phyloP scores from a whole-genome alignment of 2,888 invertebrate genomes.

The Hirtodrosophila alboralis region DNA sequence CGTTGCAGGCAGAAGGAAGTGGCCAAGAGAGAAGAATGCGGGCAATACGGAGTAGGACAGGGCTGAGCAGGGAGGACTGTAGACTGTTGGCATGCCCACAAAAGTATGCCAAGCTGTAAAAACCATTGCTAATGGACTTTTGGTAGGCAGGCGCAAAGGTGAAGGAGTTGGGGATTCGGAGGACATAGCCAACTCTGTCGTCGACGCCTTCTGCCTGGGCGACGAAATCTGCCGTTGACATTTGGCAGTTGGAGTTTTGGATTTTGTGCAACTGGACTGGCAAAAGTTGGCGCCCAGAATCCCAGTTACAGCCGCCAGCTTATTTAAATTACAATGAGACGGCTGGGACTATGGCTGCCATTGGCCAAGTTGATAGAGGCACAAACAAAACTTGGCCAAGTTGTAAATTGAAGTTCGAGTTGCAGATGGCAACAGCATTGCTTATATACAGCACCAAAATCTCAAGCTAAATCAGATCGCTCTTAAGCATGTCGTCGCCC shows the following conservation, averaged over 20 bases:
- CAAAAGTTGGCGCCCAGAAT: slow-evolving; percentile 46
- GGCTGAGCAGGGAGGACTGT: slow-evolving; percentile 18
- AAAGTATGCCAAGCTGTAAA: slow-evolving; percentile 77
- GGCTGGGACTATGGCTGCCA: slow-evolving; percentile 41
- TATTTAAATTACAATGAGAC: slow-evolving; percentile 77
- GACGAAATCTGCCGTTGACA: slow-evolving; percentile 76
- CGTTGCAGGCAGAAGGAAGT: slow-evolving; percentile 34
- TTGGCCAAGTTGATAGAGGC: slow-evolving; percentile 41
- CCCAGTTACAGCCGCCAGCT: slow-evolving; percentile 53
- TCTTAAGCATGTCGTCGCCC: slow-evolving; percentile 55
- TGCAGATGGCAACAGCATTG: slow-evolving; percentile 25
- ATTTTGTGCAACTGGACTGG: slow-evolving; percentile 59
- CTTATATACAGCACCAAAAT: background rate
- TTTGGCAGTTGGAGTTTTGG: slow-evolving; percentile 70
- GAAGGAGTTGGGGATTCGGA: background rate
- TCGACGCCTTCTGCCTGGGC: slow-evolving; percentile 59
- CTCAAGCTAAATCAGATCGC: slow-evolving; percentile 23
- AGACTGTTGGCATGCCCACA: slow-evolving; percentile 45
- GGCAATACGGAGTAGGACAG: background rate
- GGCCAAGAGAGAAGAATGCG: slow-evolving; percentile 2
- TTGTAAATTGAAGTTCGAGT: slow-evolving; percentile 78
- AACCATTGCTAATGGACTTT: slow-evolving; percentile 79
- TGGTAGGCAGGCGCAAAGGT: slow-evolving; percentile 48
- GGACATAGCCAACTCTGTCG: slow-evolving; percentile 64
- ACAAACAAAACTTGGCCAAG: slow-evolving; percentile 73